Percentiles rank a stretch among this genome's conserved stretches.
phyloP scores from a whole-genome alignment of 2,113 vertebrate species.

The Artemisiospiza belli region DNA sequence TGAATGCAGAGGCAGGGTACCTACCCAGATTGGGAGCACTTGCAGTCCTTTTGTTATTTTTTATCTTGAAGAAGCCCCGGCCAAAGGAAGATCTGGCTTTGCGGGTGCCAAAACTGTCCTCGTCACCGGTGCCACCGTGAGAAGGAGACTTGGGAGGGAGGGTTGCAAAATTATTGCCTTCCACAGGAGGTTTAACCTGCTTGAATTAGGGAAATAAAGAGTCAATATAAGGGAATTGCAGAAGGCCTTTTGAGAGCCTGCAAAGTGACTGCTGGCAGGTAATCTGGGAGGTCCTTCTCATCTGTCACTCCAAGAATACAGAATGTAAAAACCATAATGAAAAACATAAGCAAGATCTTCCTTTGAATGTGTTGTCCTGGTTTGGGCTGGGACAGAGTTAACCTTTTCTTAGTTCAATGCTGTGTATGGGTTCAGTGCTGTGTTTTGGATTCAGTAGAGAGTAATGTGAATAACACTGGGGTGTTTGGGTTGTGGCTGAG shows the following conservation, averaged over 20 bases:
- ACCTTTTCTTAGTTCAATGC: not conserved
- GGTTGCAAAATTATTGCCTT: conserved; percentile 70
- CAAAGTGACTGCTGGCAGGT: not conserved
- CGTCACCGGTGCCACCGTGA: conserved; percentile 65
- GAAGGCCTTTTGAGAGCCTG: not conserved
- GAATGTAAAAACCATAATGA: not conserved
- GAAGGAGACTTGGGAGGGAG: conserved; percentile 81
- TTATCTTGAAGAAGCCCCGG: conserved; percentile 95
- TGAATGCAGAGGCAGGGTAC: not conserved
- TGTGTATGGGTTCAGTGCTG: not conserved
- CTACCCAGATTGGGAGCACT: conserved; percentile 92
- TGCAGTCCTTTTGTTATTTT: conserved; percentile 87
- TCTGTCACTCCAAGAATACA: not conserved
- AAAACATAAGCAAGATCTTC: not conserved
- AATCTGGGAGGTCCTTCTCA: not conserved
- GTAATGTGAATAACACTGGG: not conserved
- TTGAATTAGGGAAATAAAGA: not conserved
- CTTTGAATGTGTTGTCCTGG: not conserved
- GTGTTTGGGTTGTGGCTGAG: not conserved
- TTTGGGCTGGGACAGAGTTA: not conserved
- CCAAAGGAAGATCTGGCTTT: conserved; percentile 94
- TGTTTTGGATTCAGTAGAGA: not conserved
- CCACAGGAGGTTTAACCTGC: conserved; percentile 76
- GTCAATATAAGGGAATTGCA: not conserved
- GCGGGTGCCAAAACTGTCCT: conserved; percentile 87